These are phyloP conservation scores for Punctoribates punctum DNA, from an alignment of 2,888 invertebrate species.

Conservation along the genomic window DNA sequence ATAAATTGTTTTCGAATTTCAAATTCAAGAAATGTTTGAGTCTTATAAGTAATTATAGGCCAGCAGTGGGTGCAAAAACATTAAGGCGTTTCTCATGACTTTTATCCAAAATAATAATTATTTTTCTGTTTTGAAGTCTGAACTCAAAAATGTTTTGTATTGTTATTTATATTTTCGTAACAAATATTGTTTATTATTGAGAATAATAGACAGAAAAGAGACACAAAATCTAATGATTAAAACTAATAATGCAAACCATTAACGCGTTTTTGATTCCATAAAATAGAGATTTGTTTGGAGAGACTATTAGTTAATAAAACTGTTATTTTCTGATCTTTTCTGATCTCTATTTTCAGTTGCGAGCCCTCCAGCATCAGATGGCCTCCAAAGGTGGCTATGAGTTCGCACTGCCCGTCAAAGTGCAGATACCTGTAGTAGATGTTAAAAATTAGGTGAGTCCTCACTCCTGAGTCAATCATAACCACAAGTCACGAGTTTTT, in stretches of 20 bases:
- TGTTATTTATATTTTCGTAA: background rate
- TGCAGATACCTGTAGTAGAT: slow-evolving; percentile 49
- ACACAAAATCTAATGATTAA: slow-evolving; percentile 17
- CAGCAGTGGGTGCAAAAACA: background rate
- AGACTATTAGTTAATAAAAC: slow-evolving; percentile 23
- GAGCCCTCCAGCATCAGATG: slow-evolving; percentile 88
- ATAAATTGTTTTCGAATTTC: background rate
- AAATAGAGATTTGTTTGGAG: slow-evolving; percentile 16
- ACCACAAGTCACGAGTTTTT: background rate
- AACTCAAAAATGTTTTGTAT: background rate
- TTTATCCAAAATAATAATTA: background rate
- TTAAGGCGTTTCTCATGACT: slow-evolving; percentile 1
- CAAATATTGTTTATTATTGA: background rate
- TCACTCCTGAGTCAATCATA: too few species aligned
- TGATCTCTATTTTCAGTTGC: slow-evolving; percentile 60
- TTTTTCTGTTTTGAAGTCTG: background rate
- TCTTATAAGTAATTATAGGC: slow-evolving; percentile 1
- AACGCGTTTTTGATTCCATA: background rate
- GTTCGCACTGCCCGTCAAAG: slow-evolving; percentile 58
- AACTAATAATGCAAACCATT: background rate
- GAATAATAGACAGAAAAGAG: background rate
- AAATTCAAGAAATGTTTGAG: background rate
- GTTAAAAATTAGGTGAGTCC: slow-evolving; percentile 46
- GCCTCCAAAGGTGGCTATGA: slow-evolving; percentile 93
- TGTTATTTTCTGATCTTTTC: too few species aligned